Percentiles rank a stretch among this genome's conserved stretches.
Conservation (phyloP, 2,888 invertebrate genomes). For the Aphodius sticticus region DNA sequence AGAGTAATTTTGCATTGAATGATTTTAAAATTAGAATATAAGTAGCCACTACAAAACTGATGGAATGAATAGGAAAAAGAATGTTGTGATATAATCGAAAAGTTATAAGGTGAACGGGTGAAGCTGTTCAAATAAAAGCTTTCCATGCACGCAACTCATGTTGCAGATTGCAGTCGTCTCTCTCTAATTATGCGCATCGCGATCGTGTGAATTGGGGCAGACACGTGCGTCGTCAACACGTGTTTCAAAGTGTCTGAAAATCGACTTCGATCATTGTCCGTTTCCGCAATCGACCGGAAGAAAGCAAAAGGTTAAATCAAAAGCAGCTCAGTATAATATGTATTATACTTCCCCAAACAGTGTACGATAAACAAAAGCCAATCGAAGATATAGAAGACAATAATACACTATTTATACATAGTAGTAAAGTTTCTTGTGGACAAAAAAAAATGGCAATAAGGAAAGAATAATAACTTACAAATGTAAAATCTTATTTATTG, state of each 20-base stretch:
- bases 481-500: too few species aligned
- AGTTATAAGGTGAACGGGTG: too few species aligned
- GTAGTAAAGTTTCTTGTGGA: too few species aligned
- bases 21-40: too few species aligned
- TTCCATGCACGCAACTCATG: not conserved
- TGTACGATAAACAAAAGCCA: too few species aligned
- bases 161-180: conserved; percentile 4
- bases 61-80: not conserved
- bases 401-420: too few species aligned
- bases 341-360: not conserved
- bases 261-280: not conserved
- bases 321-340: not conserved
- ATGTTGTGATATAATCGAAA: not conserved
- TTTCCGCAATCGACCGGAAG: not conserved
- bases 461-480: too few species aligned
- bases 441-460: too few species aligned
- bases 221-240: not conserved
- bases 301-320: not conserved
- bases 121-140: not conserved
- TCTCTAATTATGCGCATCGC: not conserved
- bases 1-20: too few species aligned
- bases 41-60: too few species aligned
- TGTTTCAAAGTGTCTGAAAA: not conserved
- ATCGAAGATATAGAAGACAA: too few species aligned
- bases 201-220: not conserved